Percentiles rank a stretch among this genome's conserved stretches.
phyloP scores from a whole-genome alignment of 2,888 invertebrate species.

The Drosophila kuntzei region DNA sequence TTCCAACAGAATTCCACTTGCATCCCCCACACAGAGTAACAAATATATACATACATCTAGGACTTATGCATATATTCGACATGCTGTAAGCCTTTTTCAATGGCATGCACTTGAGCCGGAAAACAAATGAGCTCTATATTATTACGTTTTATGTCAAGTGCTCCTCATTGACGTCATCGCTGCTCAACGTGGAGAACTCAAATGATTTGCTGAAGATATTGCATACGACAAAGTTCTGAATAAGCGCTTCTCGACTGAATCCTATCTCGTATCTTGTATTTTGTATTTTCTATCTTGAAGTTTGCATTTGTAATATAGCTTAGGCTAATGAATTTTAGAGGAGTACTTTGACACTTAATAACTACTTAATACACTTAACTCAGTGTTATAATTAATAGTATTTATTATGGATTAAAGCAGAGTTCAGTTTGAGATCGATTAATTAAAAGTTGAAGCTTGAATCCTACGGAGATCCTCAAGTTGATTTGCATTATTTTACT shows the following conservation, averaged over 20 bases:
- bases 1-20: slow-evolving; percentile 36
- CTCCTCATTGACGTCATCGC: slow-evolving; percentile 58
- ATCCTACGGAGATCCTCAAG: neutral
- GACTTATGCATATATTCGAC: slow-evolving; percentile 7
- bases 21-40: slow-evolving; percentile 1
- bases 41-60: slow-evolving; percentile 4
- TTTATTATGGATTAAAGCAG: neutral
- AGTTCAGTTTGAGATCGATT: neutral
- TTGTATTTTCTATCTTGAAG: neutral
- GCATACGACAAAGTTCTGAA: slow-evolving; percentile 1
- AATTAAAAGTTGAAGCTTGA: neutral
- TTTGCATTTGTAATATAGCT: neutral
- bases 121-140: slow-evolving; percentile 83
- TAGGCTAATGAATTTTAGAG: neutral
- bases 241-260: neutral
- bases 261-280: neutral
- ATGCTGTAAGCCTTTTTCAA: slow-evolving; percentile 73
- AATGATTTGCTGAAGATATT: slow-evolving; percentile 17
- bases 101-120: slow-evolving; percentile 69
- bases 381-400: neutral
- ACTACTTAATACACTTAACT: slow-evolving; percentile 1
- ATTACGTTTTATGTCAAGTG: slow-evolving; percentile 71
- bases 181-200: slow-evolving; percentile 19
- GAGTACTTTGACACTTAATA: slow-evolving; percentile 9
- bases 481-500: neutral